Conservation (phyloP, 2,888 invertebrate genomes). For the Parelbella ahira region DNA sequence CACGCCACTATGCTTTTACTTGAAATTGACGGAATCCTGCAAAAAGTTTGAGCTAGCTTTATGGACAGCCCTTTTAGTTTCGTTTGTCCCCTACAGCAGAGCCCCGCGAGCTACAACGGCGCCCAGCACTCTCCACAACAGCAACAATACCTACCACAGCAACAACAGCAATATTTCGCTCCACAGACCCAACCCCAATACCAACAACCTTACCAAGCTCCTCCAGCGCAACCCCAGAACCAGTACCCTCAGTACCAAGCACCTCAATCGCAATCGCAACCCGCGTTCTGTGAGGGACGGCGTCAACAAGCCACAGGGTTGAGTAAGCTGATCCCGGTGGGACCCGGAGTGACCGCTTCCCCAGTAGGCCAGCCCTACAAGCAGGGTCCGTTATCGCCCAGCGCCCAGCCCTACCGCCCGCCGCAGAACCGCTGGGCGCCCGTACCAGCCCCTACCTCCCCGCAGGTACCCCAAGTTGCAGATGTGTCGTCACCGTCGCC, state of each 20-base stretch:
- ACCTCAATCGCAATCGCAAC: conserved; percentile 41
- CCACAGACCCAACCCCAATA: conserved; percentile 30
- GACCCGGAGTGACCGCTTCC: conserved; percentile 56
- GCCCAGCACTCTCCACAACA: conserved; percentile 28
- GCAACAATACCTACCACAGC: too few relatives aligned
- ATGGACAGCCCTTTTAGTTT: conserved; percentile 31
- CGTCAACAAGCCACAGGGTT: conserved; percentile 64
- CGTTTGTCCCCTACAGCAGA: conserved; percentile 54
- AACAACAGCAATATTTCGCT: conserved; percentile 38
- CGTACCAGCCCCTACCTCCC: conserved; percentile 70
- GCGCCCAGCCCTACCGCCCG: conserved; percentile 62
- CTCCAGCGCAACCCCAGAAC: conserved; percentile 28
- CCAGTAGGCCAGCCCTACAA: conserved; percentile 47
- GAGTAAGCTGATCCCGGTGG: conserved; percentile 71
- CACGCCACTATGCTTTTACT: too few relatives aligned
- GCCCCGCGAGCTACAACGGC: conserved; percentile 66
- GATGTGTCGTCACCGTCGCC: conserved; percentile 17
- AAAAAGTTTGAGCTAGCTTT: conserved; percentile 4
- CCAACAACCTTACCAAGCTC: conserved; percentile 29
- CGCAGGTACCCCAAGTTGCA: conserved; percentile 59
- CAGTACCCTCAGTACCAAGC: conserved; percentile 35
- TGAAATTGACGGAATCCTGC: too few relatives aligned
- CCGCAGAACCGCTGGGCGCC: conserved; percentile 73
- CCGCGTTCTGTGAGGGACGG: conserved; percentile 57
- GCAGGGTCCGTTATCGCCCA: conserved; percentile 59